Evolutionary conservation across 1,140 invertebrate genomes (phyloP).

Genomic region (Sitophilus oryzae): DNA sequence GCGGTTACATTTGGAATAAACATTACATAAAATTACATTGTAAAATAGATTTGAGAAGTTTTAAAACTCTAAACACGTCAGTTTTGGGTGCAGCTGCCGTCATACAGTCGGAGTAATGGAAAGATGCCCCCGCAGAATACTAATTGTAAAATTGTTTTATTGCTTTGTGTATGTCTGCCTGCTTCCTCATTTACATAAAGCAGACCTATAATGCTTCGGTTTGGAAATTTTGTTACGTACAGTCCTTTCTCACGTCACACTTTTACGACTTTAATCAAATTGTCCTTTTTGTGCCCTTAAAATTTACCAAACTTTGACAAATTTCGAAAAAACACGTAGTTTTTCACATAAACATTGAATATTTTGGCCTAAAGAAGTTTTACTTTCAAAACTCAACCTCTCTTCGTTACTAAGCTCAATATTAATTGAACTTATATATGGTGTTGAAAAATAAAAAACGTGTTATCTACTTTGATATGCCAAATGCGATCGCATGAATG

Average conservation of each 20-base stretch:
- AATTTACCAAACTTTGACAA: no score
- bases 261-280: not conserved
- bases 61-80: slow-evolving; percentile 27
- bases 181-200: slow-evolving; percentile 23
- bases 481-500: slow-evolving; percentile 23
- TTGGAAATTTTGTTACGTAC: slow-evolving; percentile 17
- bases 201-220: slow-evolving; percentile 17
- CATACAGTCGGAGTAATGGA: slow-evolving; percentile 27
- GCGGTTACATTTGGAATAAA: slow-evolving; percentile 25
- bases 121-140: slow-evolving; percentile 26
- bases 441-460: no score
- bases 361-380: no score
- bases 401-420: no score
- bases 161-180: slow-evolving; percentile 19
- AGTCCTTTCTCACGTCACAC: slow-evolving; percentile 2
- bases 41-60: slow-evolving; percentile 24
- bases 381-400: no score
- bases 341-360: not conserved
- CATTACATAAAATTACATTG: slow-evolving; percentile 27
- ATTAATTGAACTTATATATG: no score
- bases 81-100: slow-evolving; percentile 29
- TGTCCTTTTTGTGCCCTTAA: not conserved
- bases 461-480: slow-evolving; percentile 23
- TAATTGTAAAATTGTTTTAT: slow-evolving; percentile 29
- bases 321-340: no score